Percentiles rank a stretch among this genome's conserved stretches.
Conservation (phyloP, 2,888 invertebrate species). For the Acleris literana region DNA sequence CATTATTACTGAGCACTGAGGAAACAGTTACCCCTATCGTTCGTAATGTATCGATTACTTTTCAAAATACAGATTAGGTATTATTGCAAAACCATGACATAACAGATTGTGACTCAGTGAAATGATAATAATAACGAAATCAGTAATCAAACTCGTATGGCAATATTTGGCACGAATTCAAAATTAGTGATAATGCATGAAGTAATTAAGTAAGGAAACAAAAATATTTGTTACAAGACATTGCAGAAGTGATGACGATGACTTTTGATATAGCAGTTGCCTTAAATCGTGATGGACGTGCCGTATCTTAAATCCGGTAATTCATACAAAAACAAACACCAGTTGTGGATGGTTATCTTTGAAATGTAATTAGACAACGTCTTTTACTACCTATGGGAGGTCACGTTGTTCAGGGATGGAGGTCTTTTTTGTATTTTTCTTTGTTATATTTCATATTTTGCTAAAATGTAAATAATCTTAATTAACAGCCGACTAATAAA, state of each 20-base stretch:
- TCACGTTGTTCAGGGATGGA: constrained; percentile 20
- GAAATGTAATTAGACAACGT: constrained; percentile 27
- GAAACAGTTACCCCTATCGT: constrained; percentile 22
- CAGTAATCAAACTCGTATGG: constrained; percentile 37
- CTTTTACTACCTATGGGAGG: constrained; percentile 10
- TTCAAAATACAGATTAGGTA: constrained; percentile 41
- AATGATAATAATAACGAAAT: constrained; percentile 33
- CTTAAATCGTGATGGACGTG: constrained; percentile 38
- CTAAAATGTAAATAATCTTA: too few relatives aligned
- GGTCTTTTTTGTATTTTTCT: background rate
- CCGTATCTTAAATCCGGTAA: constrained; percentile 33
- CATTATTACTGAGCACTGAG: constrained; percentile 22
- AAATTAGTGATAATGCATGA: constrained; percentile 31
- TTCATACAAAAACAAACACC: constrained; percentile 39
- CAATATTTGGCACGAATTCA: constrained; percentile 34
- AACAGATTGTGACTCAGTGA: constrained; percentile 41
- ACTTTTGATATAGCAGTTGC: constrained; percentile 21
- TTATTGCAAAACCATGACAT: constrained; percentile 45
- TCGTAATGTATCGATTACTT: constrained; percentile 25
- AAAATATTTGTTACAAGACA: constrained; percentile 31
- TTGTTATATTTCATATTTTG: background rate
- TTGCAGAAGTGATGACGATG: constrained; percentile 37
- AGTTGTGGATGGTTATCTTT: constrained; percentile 30
- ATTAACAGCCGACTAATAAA: too few relatives aligned
- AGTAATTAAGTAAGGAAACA: constrained; percentile 36